These are phyloP conservation scores for Anabacerthia variegaticeps DNA, from an alignment of 2,797 vertebrate species.

Conservation along the genomic window DNA sequence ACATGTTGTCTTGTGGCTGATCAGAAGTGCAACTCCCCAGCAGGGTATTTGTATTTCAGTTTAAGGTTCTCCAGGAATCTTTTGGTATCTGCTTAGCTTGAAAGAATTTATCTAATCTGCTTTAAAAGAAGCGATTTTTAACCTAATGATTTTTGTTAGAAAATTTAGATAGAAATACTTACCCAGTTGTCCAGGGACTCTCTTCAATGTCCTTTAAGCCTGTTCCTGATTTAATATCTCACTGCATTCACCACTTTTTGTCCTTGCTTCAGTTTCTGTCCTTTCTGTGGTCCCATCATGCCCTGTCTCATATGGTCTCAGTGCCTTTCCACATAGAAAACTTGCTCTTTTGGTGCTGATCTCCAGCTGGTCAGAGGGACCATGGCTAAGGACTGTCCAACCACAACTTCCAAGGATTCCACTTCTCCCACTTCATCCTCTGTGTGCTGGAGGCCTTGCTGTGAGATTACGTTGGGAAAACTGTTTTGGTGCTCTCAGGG, in stretches of 20 bases:
- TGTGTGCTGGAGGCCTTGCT: neutral
- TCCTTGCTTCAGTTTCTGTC: neutral
- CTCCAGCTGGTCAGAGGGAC: neutral
- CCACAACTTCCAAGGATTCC: neutral
- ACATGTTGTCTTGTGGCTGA: neutral
- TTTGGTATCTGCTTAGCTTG: neutral
- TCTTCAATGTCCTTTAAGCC: neutral
- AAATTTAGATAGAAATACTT: neutral
- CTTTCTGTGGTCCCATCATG: neutral
- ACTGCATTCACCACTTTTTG: accelerated
- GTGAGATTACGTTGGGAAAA: neutral
- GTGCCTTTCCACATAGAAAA: neutral
- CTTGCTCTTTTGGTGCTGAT: neutral
- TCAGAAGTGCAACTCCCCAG: neutral
- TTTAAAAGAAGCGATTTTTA: neutral
- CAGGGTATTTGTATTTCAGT: neutral
- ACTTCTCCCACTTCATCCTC: neutral
- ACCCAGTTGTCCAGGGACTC: neutral
- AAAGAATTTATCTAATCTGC: neutral
- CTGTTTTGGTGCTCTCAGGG: neutral
- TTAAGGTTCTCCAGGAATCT: neutral
- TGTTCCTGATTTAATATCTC: neutral
- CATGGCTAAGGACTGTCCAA: neutral
- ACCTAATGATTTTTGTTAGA: neutral
- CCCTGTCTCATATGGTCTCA: accelerated